phyloP scores from a whole-genome alignment of 2,113 vertebrate species.

The Dipodomys ordii region DNA sequence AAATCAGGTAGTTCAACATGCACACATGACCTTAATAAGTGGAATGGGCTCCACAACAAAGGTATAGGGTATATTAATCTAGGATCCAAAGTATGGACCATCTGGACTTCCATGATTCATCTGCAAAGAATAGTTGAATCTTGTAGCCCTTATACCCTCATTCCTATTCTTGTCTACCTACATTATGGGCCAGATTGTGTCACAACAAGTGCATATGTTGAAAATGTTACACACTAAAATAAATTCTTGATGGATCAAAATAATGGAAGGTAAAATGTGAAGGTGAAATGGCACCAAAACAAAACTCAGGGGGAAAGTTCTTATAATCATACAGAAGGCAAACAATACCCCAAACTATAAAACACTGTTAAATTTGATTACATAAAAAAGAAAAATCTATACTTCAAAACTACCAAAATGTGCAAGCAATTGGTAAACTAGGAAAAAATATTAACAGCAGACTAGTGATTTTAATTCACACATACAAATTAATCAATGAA shows the following conservation, averaged over 20 bases:
- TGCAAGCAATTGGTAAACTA: slow-evolving; percentile 5
- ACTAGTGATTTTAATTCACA: neutral
- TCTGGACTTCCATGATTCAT: no score
- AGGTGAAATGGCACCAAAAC: neutral
- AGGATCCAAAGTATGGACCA: no score
- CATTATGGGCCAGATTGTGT: no score
- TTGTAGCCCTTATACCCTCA: no score
- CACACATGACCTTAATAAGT: no score
- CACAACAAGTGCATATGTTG: no score
- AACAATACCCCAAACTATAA: neutral
- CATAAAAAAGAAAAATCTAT: neutral
- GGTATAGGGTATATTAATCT: no score
- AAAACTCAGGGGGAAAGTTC: neutral
- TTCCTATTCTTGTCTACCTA: no score
- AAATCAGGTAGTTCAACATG: no score
- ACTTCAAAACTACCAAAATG: slow-evolving; percentile 31
- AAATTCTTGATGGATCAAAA: slow-evolving; percentile 6
- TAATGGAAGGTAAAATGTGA: slow-evolving; percentile 37
- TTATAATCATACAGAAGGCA: slow-evolving; percentile 16
- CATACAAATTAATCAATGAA: neutral
- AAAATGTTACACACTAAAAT: neutral
- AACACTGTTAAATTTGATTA: neutral
- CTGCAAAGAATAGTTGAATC: no score
- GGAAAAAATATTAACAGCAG: neutral
- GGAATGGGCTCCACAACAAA: no score